Evolutionary conservation across 2,888 invertebrate genomes (phyloP).

Genomic region (Onchidella celtica): DNA sequence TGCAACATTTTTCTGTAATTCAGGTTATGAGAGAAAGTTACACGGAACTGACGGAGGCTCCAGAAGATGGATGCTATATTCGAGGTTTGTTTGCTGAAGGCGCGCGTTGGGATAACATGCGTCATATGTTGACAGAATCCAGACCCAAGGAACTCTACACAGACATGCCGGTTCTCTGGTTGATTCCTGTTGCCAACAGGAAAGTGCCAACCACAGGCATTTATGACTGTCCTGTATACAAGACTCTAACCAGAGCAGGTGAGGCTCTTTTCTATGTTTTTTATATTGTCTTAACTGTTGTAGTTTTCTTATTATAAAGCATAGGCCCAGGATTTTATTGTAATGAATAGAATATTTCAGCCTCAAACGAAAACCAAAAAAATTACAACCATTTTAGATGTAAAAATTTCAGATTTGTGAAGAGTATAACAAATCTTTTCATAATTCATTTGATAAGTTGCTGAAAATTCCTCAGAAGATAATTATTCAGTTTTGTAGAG

Average conservation of each 20-base stretch:
- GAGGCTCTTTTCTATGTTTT: background rate
- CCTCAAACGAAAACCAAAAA: no score
- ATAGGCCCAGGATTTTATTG: no score
- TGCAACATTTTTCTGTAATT: no score
- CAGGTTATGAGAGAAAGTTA: slow-evolving; percentile 71
- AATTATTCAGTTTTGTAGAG: no score
- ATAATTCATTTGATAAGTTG: no score
- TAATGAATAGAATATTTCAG: no score
- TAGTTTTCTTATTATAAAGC: no score
- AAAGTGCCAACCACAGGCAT: slow-evolving; percentile 80
- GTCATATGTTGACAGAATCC: slow-evolving; percentile 75
- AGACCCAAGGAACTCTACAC: slow-evolving; percentile 82
- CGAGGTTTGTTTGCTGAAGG: slow-evolving; percentile 79
- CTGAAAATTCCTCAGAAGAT: no score
- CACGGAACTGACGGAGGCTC: slow-evolving; percentile 73
- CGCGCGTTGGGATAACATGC: slow-evolving; percentile 76
- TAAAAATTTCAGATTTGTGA: no score
- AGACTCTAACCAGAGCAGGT: slow-evolving; percentile 84
- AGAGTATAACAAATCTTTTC: no score
- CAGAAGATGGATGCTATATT: slow-evolving; percentile 80
- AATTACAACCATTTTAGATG: no score
- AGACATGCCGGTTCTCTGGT: slow-evolving; percentile 86
- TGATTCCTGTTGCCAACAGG: slow-evolving; percentile 86
- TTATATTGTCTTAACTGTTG: background rate
- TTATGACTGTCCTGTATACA: slow-evolving; percentile 86